phyloP scores from a whole-genome alignment of 2,113 vertebrate genomes.

The Pogonocichla stellata region DNA sequence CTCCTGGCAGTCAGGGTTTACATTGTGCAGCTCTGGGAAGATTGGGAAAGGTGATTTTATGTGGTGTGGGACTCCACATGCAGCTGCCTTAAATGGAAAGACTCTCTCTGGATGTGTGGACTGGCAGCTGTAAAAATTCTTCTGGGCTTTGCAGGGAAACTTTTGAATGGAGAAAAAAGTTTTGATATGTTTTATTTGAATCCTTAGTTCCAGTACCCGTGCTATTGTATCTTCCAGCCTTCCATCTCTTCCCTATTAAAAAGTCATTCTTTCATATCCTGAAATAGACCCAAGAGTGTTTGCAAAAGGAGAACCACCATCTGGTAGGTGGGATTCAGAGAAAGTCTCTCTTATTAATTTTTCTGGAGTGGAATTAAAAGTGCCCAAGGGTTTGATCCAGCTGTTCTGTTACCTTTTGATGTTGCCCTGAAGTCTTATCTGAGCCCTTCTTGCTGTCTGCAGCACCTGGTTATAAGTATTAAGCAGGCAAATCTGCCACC shows the following conservation, averaged over 20 bases:
- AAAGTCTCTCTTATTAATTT: neutral
- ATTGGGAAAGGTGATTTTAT: neutral
- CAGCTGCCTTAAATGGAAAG: neutral
- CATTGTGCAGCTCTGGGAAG: neutral
- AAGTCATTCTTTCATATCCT: neutral
- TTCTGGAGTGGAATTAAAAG: neutral
- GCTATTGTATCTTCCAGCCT: neutral
- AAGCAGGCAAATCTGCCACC: neutral
- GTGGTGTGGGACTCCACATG: neutral
- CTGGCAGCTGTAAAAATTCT: neutral
- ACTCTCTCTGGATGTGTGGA: neutral
- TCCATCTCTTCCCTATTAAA: neutral
- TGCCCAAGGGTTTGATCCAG: neutral
- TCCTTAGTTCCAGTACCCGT: neutral
- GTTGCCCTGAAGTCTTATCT: neutral
- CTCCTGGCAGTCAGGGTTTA: neutral
- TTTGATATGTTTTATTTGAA: neutral
- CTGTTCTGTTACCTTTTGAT: neutral
- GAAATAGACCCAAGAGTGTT: neutral
- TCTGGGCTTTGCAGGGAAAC: neutral
- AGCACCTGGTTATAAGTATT: neutral
- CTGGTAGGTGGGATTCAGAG: neutral
- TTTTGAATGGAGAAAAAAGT: neutral
- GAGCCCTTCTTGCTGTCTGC: neutral
- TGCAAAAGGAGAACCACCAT: neutral